Evolutionary conservation across 2,113 vertebrate species (phyloP).

Genomic region (Pollachius pollachius): DNA sequence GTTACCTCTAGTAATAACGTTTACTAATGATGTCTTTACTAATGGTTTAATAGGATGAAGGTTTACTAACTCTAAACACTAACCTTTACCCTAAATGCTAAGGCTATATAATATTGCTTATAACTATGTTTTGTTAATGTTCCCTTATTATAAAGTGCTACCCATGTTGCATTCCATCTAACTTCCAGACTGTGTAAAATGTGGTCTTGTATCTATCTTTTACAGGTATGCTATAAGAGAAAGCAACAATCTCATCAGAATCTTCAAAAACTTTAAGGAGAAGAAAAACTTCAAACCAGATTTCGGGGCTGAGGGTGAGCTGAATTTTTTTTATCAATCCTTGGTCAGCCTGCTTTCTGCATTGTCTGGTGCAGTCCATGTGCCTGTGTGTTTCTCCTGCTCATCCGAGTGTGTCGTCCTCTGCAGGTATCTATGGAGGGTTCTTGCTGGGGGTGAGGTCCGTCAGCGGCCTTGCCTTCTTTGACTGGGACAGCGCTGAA

Average conservation of each 20-base stretch:
- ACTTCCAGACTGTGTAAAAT: background rate
- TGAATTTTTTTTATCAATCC: background rate
- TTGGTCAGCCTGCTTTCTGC: background rate
- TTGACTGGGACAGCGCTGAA: conserved; percentile 90
- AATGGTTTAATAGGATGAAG: no score
- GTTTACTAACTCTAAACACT: no score
- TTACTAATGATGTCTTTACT: no score
- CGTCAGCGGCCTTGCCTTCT: conserved; percentile 88
- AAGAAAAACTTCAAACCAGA: conserved; percentile 93
- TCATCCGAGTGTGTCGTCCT: background rate
- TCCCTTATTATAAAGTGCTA: no score
- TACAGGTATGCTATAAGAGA: conserved; percentile 87
- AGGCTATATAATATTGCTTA: no score
- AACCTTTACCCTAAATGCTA: no score
- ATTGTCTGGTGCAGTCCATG: background rate
- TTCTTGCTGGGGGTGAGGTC: conserved; percentile 89
- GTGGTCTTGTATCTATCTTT: background rate
- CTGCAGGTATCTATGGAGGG: conserved; percentile 86
- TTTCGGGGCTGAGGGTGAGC: conserved; percentile 78
- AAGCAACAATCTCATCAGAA: conserved; percentile 88
- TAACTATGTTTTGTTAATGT: no score
- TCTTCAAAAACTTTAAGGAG: conserved; percentile 96
- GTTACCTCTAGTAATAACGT: no score
- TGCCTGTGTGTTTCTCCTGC: conserved; percentile 3
- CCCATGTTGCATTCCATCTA: background rate